Evolutionary conservation across 1,140 invertebrate genomes (phyloP), one percentile per base, ranked within the genome.

Genomic region (Heliconius himera): DNA sequence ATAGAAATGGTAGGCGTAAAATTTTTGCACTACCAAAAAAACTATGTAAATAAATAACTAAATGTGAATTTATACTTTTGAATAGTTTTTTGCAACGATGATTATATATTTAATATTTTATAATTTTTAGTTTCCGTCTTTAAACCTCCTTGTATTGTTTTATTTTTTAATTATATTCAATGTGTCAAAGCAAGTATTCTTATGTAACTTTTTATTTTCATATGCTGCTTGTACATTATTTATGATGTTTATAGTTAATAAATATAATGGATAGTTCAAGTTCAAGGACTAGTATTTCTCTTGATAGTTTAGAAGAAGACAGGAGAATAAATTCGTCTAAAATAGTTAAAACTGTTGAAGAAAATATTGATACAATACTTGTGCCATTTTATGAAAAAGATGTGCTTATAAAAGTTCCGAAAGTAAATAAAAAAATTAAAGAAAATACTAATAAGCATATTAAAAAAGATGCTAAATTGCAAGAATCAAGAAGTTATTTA

Each of bases 371-470:
- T 33, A 93, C 91, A 36, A 92, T 94, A 77, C 85, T 94, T 5
- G 91, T 94, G 11, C 93, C 93, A 22, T 93, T 94, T 85, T 94
- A 94, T 78, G 91, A 94, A 79, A 92, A 93, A 71, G 93, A 94
- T 82, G 88, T 94, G 18, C 88, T 94, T 16, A 90, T 94, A 73
- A 90, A 90, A 82, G 83, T 94, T 41, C 86, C 88, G 49, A 93
- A 93, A 84, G 56, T 77, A 46, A 89, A 87, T 81, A 77, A 81
- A 71, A 87, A 86, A 66, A 66, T 84, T 70, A 80, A 81, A 46
- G 74, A 80, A 77, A 81, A 70, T 76, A 72, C 81, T 46, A 85
- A 78, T 20, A 82, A 84, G 73, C 13, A 66, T 22, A 78, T 83
- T 51, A 82, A 82, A 81, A 70, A 51, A 49, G 81, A 83, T 38